Evolutionary conservation across 64 coral and sea anemone species (phyloP).

Genomic region (Pachyseris speciosa): DNA sequence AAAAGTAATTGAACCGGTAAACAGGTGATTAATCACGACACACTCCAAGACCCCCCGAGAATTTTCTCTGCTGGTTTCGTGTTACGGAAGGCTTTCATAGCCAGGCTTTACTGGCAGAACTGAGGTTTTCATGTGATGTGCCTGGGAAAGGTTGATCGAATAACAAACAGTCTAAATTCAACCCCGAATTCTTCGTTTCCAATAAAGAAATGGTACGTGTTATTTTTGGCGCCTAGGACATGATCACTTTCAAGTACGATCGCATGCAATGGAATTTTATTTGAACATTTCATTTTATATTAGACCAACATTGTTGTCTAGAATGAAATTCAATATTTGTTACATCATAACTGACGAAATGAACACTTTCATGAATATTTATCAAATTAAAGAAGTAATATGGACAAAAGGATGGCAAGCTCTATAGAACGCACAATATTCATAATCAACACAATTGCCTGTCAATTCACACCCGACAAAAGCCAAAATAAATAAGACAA

Average conservation of each 20-base stretch:
- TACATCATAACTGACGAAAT: background rate
- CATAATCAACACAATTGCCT: background rate
- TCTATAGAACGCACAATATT: background rate
- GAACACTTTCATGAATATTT: background rate
- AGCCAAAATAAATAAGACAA: background rate
- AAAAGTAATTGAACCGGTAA: background rate
- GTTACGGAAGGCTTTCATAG: background rate
- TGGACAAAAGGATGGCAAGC: conserved; percentile 14
- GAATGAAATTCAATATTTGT: background rate
- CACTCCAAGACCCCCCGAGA: background rate
- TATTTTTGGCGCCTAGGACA: background rate
- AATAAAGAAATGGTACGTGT: background rate
- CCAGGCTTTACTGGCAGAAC: background rate
- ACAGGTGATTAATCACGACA: conserved; percentile 13
- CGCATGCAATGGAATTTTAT: background rate
- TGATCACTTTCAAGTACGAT: background rate
- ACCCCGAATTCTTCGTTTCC: background rate
- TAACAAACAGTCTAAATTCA: background rate
- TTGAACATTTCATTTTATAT: too few relatives aligned
- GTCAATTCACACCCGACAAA: background rate
- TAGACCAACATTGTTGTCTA: too few relatives aligned
- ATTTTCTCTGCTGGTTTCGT: background rate
- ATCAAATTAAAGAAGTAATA: background rate
- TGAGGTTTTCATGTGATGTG: background rate
- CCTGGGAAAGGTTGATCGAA: background rate